A percentile compares a stretch with the other conserved stretches of the same genome.
Conservation (phyloP, 2,797 vertebrate species). For the Lycodopsis pacificus region DNA sequence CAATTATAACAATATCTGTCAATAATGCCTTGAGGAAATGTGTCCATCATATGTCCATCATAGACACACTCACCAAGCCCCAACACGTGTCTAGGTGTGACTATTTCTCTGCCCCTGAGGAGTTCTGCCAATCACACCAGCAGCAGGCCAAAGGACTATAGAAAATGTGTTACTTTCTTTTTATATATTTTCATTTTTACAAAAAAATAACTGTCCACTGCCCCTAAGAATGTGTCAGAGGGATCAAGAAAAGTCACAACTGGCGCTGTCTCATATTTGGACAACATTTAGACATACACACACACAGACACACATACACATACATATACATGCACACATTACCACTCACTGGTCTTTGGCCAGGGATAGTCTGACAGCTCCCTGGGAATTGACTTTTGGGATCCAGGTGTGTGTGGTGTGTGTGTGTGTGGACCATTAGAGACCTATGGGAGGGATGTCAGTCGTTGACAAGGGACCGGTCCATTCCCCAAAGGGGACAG, state of each 20-base stretch:
- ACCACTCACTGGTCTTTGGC: conserved; percentile 59
- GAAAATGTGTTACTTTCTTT: conserved; percentile 45
- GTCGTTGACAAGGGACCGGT: conserved; percentile 72
- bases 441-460: conserved; percentile 77
- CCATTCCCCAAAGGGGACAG: conserved; percentile 80
- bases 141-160: conserved; percentile 47
- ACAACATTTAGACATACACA: conserved; percentile 48
- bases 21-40: conserved; percentile 69
- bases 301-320: conserved; percentile 24
- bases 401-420: conserved; percentile 9
- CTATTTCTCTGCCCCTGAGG: conserved; percentile 64
- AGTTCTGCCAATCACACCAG: conserved; percentile 70
- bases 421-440: conserved; percentile 67
- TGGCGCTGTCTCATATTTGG: conserved; percentile 42
- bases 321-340: conserved; percentile 12
- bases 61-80: conserved; percentile 19
- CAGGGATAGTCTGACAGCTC: conserved; percentile 61
- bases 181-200: conserved; percentile 61
- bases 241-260: conserved; percentile 64
- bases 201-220: conserved; percentile 49
- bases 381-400: conserved; percentile 49
- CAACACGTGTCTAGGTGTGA: conserved; percentile 31
- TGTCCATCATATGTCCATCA: conserved; percentile 57
- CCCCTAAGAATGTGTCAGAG: conserved; percentile 56
- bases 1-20: conserved; percentile 54